Conservation (phyloP, 2,113 vertebrate genomes). For the Periophthalmodon schlosseri region DNA sequence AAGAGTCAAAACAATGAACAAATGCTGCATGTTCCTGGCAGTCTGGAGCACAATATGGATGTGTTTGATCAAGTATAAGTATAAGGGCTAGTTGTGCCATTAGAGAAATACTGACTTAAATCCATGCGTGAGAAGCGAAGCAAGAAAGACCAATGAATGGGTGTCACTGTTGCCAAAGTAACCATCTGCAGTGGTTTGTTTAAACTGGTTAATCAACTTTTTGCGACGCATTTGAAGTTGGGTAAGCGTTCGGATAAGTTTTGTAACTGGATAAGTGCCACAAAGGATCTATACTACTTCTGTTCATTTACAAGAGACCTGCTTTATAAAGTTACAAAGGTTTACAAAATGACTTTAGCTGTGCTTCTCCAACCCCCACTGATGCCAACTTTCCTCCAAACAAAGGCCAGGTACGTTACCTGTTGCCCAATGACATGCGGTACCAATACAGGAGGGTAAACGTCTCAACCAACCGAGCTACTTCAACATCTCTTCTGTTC, state of each 20-base stretch:
- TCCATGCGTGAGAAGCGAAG: not conserved
- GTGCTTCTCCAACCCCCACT: not conserved
- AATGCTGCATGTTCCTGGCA: not conserved
- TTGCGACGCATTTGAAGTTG: not conserved
- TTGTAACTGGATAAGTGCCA: not conserved
- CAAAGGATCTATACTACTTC: not conserved
- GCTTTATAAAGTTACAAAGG: no score
- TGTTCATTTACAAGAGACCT: no score
- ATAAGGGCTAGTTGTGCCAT: not conserved
- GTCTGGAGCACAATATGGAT: not conserved
- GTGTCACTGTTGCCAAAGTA: not conserved
- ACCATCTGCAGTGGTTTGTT: not conserved
- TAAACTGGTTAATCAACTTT: not conserved
- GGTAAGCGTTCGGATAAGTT: not conserved
- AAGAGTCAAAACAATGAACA: constrained; percentile 36
- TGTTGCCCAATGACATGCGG: not conserved
- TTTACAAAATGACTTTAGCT: not conserved
- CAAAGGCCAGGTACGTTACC: not conserved
- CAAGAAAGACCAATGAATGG: not conserved
- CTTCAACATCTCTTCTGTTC: no score
- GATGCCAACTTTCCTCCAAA: not conserved
- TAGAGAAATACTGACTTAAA: not conserved
- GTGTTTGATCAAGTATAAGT: not conserved
- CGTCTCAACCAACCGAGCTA: no score
- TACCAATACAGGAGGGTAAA: not conserved